A percentile compares a stretch with the other conserved stretches of the same genome.
Conservation (phyloP, 2,797 vertebrate species). For the Gallinago solitaria region DNA sequence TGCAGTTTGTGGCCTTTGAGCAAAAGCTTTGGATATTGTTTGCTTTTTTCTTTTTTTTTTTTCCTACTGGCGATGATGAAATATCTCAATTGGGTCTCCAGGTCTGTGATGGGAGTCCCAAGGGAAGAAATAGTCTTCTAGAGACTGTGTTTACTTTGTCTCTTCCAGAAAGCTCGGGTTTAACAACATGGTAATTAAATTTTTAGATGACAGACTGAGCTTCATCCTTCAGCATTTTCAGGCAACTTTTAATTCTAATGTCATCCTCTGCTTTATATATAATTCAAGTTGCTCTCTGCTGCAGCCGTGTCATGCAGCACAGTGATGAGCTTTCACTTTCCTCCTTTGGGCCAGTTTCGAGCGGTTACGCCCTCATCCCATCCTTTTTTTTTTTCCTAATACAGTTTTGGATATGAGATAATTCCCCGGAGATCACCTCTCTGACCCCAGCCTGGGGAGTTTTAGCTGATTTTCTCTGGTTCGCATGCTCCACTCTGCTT, state of each 20-base stretch:
- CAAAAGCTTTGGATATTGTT: neutral
- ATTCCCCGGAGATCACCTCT: neutral
- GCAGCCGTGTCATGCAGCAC: neutral
- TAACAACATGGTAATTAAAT: neutral
- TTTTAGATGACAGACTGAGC: neutral
- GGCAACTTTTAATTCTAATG: neutral
- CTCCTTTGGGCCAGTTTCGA: neutral
- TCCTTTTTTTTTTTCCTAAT: neutral
- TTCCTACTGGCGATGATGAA: neutral
- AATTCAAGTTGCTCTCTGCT: neutral
- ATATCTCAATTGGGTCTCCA: neutral
- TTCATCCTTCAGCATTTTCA: neutral
- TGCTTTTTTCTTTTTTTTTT: neutral
- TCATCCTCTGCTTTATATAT: neutral
- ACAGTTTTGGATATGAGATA: neutral
- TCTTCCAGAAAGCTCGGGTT: neutral
- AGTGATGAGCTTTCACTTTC: neutral
- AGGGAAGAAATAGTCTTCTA: neutral
- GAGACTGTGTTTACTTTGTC: neutral
- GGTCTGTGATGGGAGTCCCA: neutral
- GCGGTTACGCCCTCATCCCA: neutral
- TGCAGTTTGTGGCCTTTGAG: neutral
- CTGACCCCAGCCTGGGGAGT: neutral
- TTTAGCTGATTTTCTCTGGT: neutral
- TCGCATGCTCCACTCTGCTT: fast-evolving